Percentiles rank a stretch among this genome's conserved stretches.
Evolutionary conservation across 2,113 vertebrate species (phyloP).

Genomic region (Euleptes europaea): DNA sequence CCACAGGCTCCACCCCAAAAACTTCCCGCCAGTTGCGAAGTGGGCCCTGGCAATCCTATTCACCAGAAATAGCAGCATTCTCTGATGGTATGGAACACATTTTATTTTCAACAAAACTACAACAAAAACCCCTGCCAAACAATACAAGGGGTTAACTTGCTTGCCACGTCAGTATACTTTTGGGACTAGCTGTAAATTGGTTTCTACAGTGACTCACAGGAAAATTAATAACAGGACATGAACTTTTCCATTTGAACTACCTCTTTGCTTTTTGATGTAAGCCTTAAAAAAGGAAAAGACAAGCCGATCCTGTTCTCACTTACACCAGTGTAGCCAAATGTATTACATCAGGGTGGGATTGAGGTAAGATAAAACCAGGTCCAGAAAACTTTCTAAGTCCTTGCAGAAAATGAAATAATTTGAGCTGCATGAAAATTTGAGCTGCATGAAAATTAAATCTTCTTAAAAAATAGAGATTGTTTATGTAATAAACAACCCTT

Average conservation of each 20-base stretch:
- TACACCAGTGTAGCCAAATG: conserved; percentile 13
- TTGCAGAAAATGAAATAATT: conserved; percentile 16
- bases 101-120: not conserved
- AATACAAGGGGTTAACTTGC: not conserved
- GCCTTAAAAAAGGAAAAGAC: not conserved
- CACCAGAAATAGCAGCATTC: not conserved
- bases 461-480: conserved; percentile 30
- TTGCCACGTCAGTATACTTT: not conserved
- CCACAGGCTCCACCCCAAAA: too few species aligned
- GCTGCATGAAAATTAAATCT: not conserved
- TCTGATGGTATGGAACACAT: not conserved
- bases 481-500: conserved; percentile 15
- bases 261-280: not conserved
- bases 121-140: not conserved
- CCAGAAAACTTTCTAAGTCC: conserved; percentile 1
- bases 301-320: conserved; percentile 17
- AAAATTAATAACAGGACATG: not conserved
- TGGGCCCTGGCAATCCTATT: too few species aligned
- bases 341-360: not conserved
- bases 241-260: conserved; percentile 19
- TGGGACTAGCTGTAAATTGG: not conserved
- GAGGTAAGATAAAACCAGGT: not conserved
- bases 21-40: too few species aligned
- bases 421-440: not conserved
- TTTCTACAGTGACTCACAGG: conserved; percentile 23